phyloP scores from a whole-genome alignment of 2,113 vertebrate genomes.

The Chaetura pelagica region DNA sequence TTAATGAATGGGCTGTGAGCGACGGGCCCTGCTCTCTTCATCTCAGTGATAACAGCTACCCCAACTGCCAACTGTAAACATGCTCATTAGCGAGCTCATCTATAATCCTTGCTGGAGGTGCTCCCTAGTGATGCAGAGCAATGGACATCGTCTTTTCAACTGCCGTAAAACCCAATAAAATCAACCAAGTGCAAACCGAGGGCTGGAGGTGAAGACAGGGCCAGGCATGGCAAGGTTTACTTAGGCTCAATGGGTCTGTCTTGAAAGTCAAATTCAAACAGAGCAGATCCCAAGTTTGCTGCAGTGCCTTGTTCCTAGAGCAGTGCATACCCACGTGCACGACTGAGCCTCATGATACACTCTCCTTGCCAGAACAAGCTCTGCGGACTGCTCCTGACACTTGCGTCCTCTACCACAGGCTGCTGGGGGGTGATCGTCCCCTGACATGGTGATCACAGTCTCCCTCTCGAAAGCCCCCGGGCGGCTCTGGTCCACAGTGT shows the following conservation, averaged over 20 bases:
- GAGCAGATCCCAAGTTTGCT: not conserved
- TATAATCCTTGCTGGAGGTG: not conserved
- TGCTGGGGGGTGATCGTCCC: slow-evolving; percentile 89
- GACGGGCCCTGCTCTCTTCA: not conserved
- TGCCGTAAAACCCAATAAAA: not conserved
- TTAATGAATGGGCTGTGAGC: not conserved
- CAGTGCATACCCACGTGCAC: accelerated
- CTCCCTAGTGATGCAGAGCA: not conserved
- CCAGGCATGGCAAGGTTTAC: not conserved
- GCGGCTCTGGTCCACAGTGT: slow-evolving; percentile 93
- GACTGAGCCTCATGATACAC: not conserved
- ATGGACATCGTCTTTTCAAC: accelerated
- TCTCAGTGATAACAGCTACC: not conserved
- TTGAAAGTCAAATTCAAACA: not conserved
- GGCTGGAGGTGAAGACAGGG: not conserved
- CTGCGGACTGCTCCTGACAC: not conserved
- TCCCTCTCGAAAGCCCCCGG: slow-evolving; percentile 90
- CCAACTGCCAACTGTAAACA: not conserved
- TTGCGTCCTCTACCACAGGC: not conserved
- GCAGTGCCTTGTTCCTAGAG: not conserved
- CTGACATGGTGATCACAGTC: slow-evolving; percentile 96
- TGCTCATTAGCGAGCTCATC: not conserved
- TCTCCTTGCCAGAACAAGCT: not conserved
- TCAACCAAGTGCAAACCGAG: not conserved
- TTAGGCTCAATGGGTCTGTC: not conserved